Conservation (phyloP, 2,797 vertebrate species). For the Rallus crepitans region DNA sequence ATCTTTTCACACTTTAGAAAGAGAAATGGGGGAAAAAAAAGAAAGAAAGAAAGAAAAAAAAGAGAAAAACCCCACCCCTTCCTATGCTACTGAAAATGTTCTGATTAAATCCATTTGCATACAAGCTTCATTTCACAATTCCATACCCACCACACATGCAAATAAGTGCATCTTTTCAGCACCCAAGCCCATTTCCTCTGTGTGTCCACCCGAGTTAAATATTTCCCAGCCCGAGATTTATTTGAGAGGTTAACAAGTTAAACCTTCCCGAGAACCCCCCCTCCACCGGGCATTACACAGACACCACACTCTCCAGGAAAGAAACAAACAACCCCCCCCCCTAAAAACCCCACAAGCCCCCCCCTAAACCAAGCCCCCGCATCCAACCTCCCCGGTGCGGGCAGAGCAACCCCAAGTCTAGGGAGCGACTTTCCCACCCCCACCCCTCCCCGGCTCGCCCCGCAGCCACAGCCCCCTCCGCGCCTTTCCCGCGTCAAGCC, state of each 20-base stretch:
- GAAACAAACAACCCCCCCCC: too few relatives aligned
- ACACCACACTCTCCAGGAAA: background rate
- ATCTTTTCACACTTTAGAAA: background rate
- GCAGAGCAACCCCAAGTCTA: background rate
- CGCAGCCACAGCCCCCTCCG: background rate
- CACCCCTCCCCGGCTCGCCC: background rate
- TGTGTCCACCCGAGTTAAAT: background rate
- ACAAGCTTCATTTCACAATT: background rate
- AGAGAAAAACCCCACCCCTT: background rate
- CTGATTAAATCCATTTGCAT: background rate
- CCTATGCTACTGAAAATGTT: background rate
- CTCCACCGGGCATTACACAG: fast-evolving
- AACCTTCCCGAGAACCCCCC: background rate
- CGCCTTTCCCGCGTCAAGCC: background rate
- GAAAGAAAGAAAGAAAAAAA: background rate
- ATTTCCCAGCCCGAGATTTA: background rate
- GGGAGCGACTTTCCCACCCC: background rate
- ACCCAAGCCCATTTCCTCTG: fast-evolving
- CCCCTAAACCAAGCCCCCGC: too few relatives aligned
- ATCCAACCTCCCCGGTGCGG: too few relatives aligned
- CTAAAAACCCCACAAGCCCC: background rate
- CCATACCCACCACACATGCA: background rate
- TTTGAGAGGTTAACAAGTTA: background rate
- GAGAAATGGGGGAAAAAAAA: background rate
- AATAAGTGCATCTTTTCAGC: background rate